phyloP scores from a whole-genome alignment of 2,797 vertebrate genomes.

The Tachyglossus aculeatus region DNA sequence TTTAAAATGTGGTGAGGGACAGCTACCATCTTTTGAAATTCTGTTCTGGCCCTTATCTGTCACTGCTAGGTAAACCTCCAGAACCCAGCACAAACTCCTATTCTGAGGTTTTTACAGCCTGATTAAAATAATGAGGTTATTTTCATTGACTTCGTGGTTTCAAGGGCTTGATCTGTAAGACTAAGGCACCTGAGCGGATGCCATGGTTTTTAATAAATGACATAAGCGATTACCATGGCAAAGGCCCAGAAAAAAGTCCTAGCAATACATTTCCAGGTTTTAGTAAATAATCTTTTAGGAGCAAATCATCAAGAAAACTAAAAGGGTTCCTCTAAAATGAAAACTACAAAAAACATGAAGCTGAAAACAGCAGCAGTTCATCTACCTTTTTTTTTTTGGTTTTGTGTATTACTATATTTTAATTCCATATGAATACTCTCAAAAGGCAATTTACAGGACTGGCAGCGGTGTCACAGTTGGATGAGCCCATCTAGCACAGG shows the following conservation, averaged over 20 bases:
- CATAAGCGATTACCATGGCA: background rate
- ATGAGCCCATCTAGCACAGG: constrained; percentile 38
- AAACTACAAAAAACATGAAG: constrained; percentile 28
- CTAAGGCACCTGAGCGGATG: constrained; percentile 4
- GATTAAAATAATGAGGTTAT: constrained; percentile 5
- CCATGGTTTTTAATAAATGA: background rate
- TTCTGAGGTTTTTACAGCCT: background rate
- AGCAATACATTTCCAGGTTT: background rate
- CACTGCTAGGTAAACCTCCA: constrained; percentile 7
- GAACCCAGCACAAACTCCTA: background rate
- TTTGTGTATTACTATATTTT: too few species aligned
- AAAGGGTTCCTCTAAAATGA: constrained; percentile 4
- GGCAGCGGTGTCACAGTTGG: constrained; percentile 51
- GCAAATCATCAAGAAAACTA: background rate
- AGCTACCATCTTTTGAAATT: constrained; percentile 19
- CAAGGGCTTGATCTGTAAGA: background rate
- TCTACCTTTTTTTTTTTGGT: background rate
- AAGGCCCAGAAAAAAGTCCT: background rate
- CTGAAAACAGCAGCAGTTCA: background rate
- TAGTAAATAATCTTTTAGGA: background rate
- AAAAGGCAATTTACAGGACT: constrained; percentile 64
- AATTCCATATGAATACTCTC: constrained; percentile 37
- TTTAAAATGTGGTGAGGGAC: too few species aligned
- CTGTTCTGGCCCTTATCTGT: background rate
- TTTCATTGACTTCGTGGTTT: background rate